Evolutionary conservation across 1,140 invertebrate species (phyloP).

Genomic region (Ooceraea biroi): DNA sequence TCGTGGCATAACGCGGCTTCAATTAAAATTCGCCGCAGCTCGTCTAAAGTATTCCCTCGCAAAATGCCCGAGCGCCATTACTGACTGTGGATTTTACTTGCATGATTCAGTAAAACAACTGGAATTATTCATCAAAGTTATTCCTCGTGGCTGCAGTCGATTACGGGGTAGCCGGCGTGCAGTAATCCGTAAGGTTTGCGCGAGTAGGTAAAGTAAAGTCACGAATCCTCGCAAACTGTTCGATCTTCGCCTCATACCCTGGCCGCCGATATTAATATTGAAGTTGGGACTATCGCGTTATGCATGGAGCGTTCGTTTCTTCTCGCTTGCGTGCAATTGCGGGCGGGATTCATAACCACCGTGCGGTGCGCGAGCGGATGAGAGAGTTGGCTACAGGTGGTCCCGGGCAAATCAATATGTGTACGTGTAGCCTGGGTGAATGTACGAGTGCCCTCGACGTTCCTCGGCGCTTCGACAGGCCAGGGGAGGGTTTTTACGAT

Average conservation of each 20-base stretch:
- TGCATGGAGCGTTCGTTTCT: slow-evolving; percentile 50
- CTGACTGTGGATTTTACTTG: background rate
- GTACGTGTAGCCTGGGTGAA: slow-evolving; percentile 61
- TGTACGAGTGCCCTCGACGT: slow-evolving; percentile 54
- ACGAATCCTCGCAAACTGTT: background rate
- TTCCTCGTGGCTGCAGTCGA: background rate
- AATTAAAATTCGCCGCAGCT: slow-evolving; percentile 26
- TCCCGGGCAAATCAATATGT: slow-evolving; percentile 75
- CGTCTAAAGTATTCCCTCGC: background rate
- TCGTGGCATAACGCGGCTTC: slow-evolving; percentile 9
- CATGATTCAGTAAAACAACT: background rate
- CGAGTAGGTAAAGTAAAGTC: background rate
- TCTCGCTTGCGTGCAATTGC: slow-evolving; percentile 49
- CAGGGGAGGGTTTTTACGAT: slow-evolving; percentile 44
- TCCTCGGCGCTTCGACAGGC: slow-evolving; percentile 19
- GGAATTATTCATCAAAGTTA: background rate
- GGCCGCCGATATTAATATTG: slow-evolving; percentile 27
- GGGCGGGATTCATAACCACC: slow-evolving; percentile 65
- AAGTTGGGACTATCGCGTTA: background rate
- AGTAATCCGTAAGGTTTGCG: background rate
- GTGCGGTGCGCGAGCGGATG: slow-evolving; percentile 13
- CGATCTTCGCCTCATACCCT: background rate
- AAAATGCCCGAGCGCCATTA: background rate
- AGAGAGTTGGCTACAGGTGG: slow-evolving; percentile 74
- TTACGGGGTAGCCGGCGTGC: background rate